Evolutionary conservation across 2,797 vertebrate genomes (phyloP).

Genomic region (Sternotherus odoratus): DNA sequence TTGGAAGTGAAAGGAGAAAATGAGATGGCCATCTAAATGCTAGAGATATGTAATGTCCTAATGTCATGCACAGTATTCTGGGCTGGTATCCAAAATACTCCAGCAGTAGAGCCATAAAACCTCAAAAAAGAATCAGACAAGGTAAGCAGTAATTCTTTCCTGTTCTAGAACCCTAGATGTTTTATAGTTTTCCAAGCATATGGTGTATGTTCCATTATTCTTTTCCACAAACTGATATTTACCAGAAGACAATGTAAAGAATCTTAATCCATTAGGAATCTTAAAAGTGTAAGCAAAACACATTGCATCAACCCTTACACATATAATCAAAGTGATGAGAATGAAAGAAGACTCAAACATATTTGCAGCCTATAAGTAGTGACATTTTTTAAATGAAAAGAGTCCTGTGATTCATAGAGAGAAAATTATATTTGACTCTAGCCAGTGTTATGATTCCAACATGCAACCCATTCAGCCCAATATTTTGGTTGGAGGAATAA

Average conservation of each 20-base stretch:
- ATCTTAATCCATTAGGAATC: conserved; percentile 13
- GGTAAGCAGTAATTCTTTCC: not conserved
- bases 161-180: not conserved
- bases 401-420: not conserved
- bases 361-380: not conserved
- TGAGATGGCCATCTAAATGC: not conserved
- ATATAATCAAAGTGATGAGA: not conserved
- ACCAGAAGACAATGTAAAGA: not conserved
- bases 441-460: not conserved
- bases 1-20: not conserved
- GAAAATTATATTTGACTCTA: not conserved
- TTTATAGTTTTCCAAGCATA: not conserved
- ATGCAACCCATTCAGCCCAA: not conserved
- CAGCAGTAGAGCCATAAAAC: conserved; percentile 10
- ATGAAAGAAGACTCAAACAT: not conserved
- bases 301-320: not conserved
- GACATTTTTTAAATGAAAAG: not conserved
- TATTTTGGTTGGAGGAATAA: not conserved
- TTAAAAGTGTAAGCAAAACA: conserved; percentile 7
- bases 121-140: not conserved
- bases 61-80: not conserved
- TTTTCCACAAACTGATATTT: not conserved
- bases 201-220: not conserved
- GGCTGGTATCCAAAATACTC: conserved; percentile 35
- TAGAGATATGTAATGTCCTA: not conserved